A percentile compares a stretch with the other conserved stretches of the same genome.
Conservation (phyloP, 2,113 vertebrate genomes). For the Oryzias melastigma region DNA sequence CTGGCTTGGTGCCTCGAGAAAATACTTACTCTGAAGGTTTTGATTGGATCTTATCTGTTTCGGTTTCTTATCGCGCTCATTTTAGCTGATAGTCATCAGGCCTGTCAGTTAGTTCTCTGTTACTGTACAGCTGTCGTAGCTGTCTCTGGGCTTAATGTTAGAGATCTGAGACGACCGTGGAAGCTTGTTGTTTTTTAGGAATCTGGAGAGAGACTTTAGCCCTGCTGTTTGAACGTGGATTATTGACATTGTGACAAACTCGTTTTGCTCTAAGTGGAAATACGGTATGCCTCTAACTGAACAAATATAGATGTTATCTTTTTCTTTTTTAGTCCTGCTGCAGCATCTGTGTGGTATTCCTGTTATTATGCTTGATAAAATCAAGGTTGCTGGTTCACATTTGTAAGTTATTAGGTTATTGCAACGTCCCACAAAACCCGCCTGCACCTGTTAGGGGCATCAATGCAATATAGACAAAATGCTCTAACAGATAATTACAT, state of each 20-base stretch:
- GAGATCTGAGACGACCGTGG: not conserved
- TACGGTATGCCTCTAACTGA: not conserved
- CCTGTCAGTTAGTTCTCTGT: slow-evolving; percentile 24
- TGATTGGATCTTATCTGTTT: slow-evolving; percentile 53
- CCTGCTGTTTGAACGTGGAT: not conserved
- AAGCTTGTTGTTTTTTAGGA: not conserved
- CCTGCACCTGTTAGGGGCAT: too few relatives aligned
- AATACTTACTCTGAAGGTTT: slow-evolving; percentile 36
- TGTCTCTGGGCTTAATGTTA: slow-evolving; percentile 7
- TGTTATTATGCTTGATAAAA: not conserved
- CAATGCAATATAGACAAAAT: too few relatives aligned
- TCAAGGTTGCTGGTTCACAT: not conserved
- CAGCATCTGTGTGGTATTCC: not conserved
- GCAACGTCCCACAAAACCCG: not conserved
- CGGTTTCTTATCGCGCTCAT: slow-evolving; percentile 42
- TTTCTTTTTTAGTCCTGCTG: not conserved
- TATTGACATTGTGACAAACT: slow-evolving; percentile 4
- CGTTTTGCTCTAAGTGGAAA: not conserved
- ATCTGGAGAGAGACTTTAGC: not conserved
- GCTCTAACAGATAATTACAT: too few relatives aligned
- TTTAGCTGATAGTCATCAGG: slow-evolving; percentile 45
- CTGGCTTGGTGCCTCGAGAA: slow-evolving; percentile 41
- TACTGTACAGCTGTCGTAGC: slow-evolving; percentile 17
- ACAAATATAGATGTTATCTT: not conserved
- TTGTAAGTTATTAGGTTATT: not conserved